These are phyloP conservation scores for Dermolepida albohirtum DNA, from an alignment of 2,888 invertebrate species.

Conservation along the genomic window DNA sequence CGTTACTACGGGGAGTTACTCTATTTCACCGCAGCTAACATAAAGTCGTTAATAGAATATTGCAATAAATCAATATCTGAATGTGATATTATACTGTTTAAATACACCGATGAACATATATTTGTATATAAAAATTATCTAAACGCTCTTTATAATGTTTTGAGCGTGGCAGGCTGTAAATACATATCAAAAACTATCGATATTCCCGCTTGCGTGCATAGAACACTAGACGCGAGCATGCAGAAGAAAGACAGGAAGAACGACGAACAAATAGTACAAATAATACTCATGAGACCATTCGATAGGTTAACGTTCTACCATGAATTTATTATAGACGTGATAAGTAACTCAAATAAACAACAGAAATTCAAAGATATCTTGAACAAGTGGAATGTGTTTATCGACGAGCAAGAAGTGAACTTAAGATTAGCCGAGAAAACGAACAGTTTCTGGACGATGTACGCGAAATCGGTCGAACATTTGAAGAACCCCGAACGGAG, in stretches of 20 bases:
- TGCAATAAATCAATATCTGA: slow-evolving; percentile 75
- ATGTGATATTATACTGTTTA: slow-evolving; percentile 76
- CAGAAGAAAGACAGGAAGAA: slow-evolving; percentile 63
- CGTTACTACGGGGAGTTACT: slow-evolving; percentile 77
- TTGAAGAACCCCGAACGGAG: slow-evolving; percentile 76
- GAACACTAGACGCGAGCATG: slow-evolving; percentile 51
- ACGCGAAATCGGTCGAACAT: slow-evolving; percentile 73
- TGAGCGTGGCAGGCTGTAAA: slow-evolving; percentile 77
- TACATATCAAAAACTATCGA: slow-evolving; percentile 75
- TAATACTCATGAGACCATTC: slow-evolving; percentile 73
- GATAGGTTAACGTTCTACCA: slow-evolving; percentile 73
- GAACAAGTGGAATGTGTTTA: slow-evolving; percentile 72
- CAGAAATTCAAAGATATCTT: slow-evolving; percentile 70
- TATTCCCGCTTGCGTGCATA: slow-evolving; percentile 66
- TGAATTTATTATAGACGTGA: slow-evolving; percentile 70
- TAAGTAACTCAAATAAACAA: slow-evolving; percentile 65
- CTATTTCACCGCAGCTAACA: slow-evolving; percentile 75
- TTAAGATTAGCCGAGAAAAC: slow-evolving; percentile 77
- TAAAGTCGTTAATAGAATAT: slow-evolving; percentile 77
- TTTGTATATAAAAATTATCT: slow-evolving; percentile 79
- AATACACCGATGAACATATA: slow-evolving; percentile 78
- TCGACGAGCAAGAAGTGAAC: slow-evolving; percentile 73
- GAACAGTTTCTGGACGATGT: slow-evolving; percentile 79
- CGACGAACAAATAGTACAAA: slow-evolving; percentile 71
- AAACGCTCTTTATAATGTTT: slow-evolving; percentile 78